Evolutionary conservation across 2,113 vertebrate genomes (phyloP).

Genomic region (Thalassoma bifasciatum): DNA sequence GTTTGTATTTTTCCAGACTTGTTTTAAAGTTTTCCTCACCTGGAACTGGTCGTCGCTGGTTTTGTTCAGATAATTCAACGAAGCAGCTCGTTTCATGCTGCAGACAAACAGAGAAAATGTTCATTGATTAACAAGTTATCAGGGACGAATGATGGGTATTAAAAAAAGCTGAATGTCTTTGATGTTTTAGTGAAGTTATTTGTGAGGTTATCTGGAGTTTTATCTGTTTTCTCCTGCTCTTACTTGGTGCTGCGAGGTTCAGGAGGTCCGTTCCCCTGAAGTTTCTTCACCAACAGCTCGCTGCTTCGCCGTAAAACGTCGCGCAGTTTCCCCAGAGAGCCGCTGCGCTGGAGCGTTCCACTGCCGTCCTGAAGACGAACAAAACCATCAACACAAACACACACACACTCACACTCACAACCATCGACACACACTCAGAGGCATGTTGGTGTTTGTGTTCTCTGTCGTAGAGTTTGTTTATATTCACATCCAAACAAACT

Average conservation of each 20-base stretch:
- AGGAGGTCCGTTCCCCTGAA: constrained; percentile 90
- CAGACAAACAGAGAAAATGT: neutral
- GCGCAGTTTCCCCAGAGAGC: constrained; percentile 93
- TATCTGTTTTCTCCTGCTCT: constrained; percentile 20
- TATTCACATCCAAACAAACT: too few species aligned
- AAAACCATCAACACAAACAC: constrained; percentile 23
- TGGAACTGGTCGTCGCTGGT: constrained; percentile 88
- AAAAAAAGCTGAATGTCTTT: too few species aligned
- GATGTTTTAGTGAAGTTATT: neutral
- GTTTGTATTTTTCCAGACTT: neutral
- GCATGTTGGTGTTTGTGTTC: neutral
- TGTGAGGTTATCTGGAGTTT: too few species aligned
- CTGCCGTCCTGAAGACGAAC: constrained; percentile 90
- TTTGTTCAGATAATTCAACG: constrained; percentile 93
- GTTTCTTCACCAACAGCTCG: constrained; percentile 95
- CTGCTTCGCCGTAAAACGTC: constrained; percentile 95
- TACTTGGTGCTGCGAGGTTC: constrained; percentile 88
- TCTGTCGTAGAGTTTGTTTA: too few species aligned
- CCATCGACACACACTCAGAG: too few species aligned
- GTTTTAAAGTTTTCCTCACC: constrained; percentile 78
- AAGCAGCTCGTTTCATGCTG: constrained; percentile 97
- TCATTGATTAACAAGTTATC: neutral
- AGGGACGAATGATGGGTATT: too few species aligned
- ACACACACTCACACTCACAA: neutral
- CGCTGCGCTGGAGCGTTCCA: constrained; percentile 90